Conservation (phyloP, 2,113 vertebrate species). For the Rissa tridactyla region DNA sequence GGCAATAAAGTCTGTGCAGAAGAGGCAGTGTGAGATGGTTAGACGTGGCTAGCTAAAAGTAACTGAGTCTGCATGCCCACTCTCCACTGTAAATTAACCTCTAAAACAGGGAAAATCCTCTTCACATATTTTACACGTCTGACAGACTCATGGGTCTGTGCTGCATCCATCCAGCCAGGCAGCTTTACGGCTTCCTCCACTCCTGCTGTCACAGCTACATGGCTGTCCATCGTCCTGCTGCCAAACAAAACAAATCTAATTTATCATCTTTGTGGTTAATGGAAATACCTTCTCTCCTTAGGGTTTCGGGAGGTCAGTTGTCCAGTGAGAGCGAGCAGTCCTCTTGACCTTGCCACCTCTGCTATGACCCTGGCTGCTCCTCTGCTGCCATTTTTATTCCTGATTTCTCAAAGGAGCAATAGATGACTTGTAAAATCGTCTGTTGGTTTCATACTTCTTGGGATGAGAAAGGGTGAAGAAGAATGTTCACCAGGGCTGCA, state of each 20-base stretch:
- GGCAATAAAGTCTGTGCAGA: neutral
- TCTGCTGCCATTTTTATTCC: neutral
- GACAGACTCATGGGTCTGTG: neutral
- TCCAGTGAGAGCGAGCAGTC: neutral
- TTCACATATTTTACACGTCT: neutral
- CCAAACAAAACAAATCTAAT: neutral
- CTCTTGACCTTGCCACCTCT: neutral
- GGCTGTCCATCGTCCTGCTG: neutral
- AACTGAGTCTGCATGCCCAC: neutral
- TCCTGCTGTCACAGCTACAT: neutral
- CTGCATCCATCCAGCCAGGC: neutral
- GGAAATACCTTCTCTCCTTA: neutral
- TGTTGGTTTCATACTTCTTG: neutral
- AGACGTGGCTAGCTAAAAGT: neutral
- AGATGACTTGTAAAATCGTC: fast-evolving
- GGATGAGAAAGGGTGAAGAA: neutral
- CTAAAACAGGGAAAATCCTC: neutral
- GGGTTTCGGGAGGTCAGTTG: neutral
- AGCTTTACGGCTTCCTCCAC: neutral
- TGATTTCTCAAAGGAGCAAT: neutral
- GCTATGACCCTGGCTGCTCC: neutral
- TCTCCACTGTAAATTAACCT: neutral
- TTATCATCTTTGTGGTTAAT: neutral
- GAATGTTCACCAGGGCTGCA: neutral
- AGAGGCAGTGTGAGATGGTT: neutral